Conservation (phyloP, 2,113 vertebrate species). For the Myrmecobius fasciatus region DNA sequence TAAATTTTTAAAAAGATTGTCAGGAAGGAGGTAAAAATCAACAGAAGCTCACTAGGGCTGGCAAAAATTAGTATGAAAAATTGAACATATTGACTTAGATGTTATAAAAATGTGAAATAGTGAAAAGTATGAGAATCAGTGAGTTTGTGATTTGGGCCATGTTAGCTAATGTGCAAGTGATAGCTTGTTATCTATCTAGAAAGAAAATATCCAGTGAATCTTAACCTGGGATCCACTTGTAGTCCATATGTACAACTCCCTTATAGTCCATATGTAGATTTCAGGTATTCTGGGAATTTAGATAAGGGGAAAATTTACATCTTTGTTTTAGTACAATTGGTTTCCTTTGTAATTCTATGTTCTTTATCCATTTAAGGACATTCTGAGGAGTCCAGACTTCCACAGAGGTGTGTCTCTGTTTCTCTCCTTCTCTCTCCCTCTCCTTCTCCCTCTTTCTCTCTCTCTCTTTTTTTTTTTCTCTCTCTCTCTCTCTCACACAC, state of each 20-base stretch:
- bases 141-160: background rate
- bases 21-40: constrained; percentile 9
- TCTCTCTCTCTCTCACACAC: too few species aligned
- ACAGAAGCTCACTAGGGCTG: background rate
- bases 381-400: background rate
- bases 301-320: background rate
- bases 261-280: background rate
- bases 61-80: background rate
- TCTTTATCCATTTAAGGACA: background rate
- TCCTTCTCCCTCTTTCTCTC: too few species aligned
- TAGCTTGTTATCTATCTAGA: background rate
- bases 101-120: constrained; percentile 6
- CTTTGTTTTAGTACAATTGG: background rate
- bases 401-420: background rate
- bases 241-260: background rate
- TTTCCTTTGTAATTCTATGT: background rate
- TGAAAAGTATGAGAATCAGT: background rate
- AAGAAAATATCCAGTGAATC: background rate
- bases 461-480: too few species aligned
- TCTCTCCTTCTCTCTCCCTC: rapidly evolving
- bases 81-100: background rate
- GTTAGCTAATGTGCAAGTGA: background rate
- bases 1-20: constrained; percentile 21
- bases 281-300: background rate
- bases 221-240: background rate